A percentile compares a stretch with the other conserved stretches of the same genome.
Evolutionary conservation across 2,113 vertebrate species (phyloP).

Genomic region (cattle (Bos taurus)): DNA sequence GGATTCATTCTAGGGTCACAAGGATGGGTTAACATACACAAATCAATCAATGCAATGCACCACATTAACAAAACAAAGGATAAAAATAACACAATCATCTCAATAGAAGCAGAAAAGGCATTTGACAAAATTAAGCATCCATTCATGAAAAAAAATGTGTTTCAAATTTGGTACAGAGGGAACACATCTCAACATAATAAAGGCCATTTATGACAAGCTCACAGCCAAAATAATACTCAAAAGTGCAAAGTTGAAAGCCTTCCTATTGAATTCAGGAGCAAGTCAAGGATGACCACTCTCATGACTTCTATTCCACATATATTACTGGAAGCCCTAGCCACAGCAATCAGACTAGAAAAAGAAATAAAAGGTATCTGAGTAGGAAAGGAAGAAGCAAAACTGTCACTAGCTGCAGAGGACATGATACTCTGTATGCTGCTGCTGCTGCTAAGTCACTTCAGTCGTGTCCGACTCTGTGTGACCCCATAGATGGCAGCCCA

Average conservation of each 20-base stretch:
- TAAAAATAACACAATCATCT: not conserved
- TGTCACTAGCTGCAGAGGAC: not conserved
- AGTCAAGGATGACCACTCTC: not conserved
- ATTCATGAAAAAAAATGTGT: not conserved
- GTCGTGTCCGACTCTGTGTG: too few relatives aligned
- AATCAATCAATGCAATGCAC: not conserved
- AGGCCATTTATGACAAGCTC: not conserved
- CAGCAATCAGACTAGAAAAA: not conserved
- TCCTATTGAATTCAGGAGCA: not conserved
- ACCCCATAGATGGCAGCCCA: too few relatives aligned
- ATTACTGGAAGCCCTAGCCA: not conserved
- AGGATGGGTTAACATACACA: not conserved
- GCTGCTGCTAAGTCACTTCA: too few relatives aligned
- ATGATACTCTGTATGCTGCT: not conserved
- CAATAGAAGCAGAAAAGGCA: not conserved
- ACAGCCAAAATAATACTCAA: not conserved
- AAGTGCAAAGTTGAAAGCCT: not conserved
- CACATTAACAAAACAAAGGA: not conserved
- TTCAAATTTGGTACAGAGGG: not conserved
- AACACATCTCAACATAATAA: not conserved
- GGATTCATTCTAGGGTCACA: not conserved
- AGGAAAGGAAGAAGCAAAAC: not conserved
- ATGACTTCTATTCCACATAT: not conserved
- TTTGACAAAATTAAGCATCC: not conserved
- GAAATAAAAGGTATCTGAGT: not conserved